Conservation (phyloP, 2,797 vertebrate species). For the Eptatretus atami region DNA sequence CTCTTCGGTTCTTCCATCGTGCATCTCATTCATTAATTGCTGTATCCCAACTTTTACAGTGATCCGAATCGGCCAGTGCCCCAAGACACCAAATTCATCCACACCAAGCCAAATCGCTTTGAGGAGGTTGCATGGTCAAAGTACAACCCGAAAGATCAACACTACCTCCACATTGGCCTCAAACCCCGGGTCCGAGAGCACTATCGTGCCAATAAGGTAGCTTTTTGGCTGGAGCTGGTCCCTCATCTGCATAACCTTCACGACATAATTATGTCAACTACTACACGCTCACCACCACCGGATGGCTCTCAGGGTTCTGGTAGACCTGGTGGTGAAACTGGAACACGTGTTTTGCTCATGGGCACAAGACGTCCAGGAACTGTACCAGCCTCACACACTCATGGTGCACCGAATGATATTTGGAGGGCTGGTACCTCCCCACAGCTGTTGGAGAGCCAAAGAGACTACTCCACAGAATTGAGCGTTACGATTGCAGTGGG, state of each 20-base stretch:
- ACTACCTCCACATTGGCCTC: slow-evolving; percentile 63
- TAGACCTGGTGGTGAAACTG: slow-evolving; percentile 8
- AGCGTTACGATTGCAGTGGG: slow-evolving; percentile 62
- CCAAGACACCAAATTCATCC: slow-evolving; percentile 81
- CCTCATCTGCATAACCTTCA: slow-evolving; percentile 54
- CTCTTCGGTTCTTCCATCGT: too few species aligned
- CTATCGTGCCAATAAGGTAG: slow-evolving; percentile 71
- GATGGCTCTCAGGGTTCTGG: slow-evolving; percentile 15
- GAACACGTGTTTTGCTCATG: too few species aligned
- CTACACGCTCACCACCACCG: slow-evolving; percentile 27
- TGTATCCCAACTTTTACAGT: slow-evolving; percentile 13
- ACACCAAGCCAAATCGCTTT: slow-evolving; percentile 75
- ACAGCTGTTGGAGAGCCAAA: slow-evolving; percentile 35
- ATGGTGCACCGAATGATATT: too few species aligned
- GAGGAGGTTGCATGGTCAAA: slow-evolving; percentile 85
- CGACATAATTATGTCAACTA: slow-evolving; percentile 17
- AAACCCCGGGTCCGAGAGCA: slow-evolving; percentile 60
- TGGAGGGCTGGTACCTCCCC: slow-evolving; percentile 9
- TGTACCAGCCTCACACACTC: too few species aligned
- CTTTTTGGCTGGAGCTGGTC: slow-evolving; percentile 69
- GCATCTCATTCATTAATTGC: not conserved
- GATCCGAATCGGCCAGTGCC: slow-evolving; percentile 66
- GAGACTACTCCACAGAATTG: slow-evolving; percentile 62
- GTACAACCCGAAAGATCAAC: slow-evolving; percentile 76
- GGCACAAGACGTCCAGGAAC: too few species aligned